A percentile compares a stretch with the other conserved stretches of the same genome.
Evolutionary conservation across 2,113 vertebrate species (phyloP).

Genomic region (Psilopogon haemacephalus): DNA sequence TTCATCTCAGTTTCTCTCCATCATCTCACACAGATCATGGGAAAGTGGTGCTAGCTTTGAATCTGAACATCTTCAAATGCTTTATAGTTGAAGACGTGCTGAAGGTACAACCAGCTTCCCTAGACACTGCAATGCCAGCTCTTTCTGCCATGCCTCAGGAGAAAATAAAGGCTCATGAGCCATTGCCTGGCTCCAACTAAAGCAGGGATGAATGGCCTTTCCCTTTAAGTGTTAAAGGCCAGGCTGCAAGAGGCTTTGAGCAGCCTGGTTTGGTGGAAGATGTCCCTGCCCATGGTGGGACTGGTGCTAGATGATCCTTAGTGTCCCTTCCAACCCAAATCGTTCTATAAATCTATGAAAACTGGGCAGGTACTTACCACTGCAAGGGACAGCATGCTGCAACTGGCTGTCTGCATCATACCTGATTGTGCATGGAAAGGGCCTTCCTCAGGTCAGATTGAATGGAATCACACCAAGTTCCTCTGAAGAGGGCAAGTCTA

Average conservation of each 20-base stretch:
- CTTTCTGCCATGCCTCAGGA: background rate
- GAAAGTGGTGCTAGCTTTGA: background rate
- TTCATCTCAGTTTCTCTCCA: background rate
- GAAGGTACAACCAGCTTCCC: background rate
- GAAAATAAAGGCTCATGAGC: background rate
- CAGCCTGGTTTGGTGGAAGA: too few species aligned
- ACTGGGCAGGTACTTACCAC: background rate
- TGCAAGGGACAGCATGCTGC: background rate
- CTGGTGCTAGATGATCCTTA: too few species aligned
- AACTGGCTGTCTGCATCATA: background rate
- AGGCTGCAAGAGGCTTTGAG: too few species aligned
- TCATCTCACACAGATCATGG: background rate
- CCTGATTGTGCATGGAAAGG: background rate
- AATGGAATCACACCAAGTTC: background rate
- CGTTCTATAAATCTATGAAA: background rate
- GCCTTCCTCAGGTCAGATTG: background rate
- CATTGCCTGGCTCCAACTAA: background rate
- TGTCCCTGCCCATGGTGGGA: too few species aligned
- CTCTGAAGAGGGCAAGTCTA: background rate
- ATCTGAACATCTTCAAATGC: background rate
- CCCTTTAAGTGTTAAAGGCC: too few species aligned
- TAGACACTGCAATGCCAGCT: background rate
- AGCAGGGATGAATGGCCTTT: accelerated
- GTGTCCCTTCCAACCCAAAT: too few species aligned
- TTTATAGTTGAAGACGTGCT: background rate